Base-by-base conservation (phyloP, 2,113 vertebrate genomes). In the Hydropotes inermis region DNA sequence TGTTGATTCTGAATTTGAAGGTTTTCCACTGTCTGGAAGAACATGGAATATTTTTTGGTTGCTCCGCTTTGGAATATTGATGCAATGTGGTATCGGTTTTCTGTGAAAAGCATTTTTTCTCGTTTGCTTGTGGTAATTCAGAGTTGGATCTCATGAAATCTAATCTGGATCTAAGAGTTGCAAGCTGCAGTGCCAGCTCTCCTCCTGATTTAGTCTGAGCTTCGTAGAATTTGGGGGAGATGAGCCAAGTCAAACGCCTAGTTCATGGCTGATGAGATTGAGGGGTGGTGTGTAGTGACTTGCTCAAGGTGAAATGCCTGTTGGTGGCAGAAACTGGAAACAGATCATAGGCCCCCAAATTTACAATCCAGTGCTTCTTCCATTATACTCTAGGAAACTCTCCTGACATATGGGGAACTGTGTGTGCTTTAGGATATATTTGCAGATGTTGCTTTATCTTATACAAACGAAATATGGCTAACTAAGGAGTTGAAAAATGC, bases 51-150 rank as follows among this genome's bases (percentile, higher is more conserved):
- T 52, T 60, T 96, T 95, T 92, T n/a, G 13, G 90, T 85, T 91
- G 50, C 23, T 64, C 85, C 30, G 61, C 39, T 78, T 91, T 83
- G 58, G 78, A 60, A 89, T 92, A 60, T 57, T 33, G 36, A 50
- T 47, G 2, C 23, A 39, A 3, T 84, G 39, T 9, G 67, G 5
- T 74, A 45, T 50, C 36, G 67, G 54, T 47, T 39, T 60, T 97
- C 39, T 16, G 91, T 25, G 36, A 36, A 95, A 93, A 85, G 78
- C 6, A 70, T 97, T 81, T 76, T 96, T 96, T 97, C 36, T 28
- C 3, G 7, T 84, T 93, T 95, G 39, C 45, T 87, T 64, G 30
- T 25, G 54, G 43, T 84, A 47, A 23, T 86, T 87, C 57, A 89
- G 28, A 50, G n/a, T 23, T n/a, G n/a, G 39, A 39, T 74, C 52